phyloP scores from a whole-genome alignment of 2,888 invertebrate genomes.

The Scaptomyza caliginosa region DNA sequence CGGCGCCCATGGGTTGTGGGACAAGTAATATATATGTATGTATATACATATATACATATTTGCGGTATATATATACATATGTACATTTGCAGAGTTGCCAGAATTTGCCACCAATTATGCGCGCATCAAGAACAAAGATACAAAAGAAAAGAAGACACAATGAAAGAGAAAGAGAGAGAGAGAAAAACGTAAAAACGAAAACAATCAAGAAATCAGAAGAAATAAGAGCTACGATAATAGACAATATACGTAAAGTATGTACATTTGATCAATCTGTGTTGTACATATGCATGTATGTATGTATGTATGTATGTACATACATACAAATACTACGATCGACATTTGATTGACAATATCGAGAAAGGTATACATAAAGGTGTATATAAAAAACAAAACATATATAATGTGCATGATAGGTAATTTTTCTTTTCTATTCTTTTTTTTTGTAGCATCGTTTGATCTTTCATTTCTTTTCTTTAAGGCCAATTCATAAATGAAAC shows the following conservation, averaged over 20 bases:
- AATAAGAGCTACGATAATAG: slow-evolving; percentile 15
- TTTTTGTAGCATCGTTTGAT: slow-evolving; percentile 23
- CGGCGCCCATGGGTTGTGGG: slow-evolving; percentile 2
- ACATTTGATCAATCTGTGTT: background rate
- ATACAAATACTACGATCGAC: background rate
- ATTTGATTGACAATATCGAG: slow-evolving; percentile 1
- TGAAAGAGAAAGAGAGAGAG: slow-evolving; percentile 56
- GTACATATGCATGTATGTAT: slow-evolving; percentile 2
- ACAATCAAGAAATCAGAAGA: slow-evolving; percentile 60
- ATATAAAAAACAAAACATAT: slow-evolving; percentile 13
- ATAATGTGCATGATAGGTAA: slow-evolving; percentile 35
- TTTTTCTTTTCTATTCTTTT: slow-evolving; percentile 28
- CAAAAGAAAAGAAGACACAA: slow-evolving; percentile 57
- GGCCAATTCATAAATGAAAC: slow-evolving; percentile 22
- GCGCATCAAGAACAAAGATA: slow-evolving; percentile 53
- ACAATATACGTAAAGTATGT: background rate
- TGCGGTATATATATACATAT: slow-evolving; percentile 7
- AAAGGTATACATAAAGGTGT: slow-evolving; percentile 1
- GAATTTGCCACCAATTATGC: slow-evolving; percentile 43
- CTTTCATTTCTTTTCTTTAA: background rate
- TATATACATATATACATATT: slow-evolving; percentile 7
- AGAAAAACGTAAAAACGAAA: slow-evolving; percentile 57
- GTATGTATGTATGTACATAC: background rate
- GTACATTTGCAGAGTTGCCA: slow-evolving; percentile 44
- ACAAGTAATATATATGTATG: slow-evolving; percentile 10